Evolutionary conservation across 2,888 invertebrate genomes (phyloP).

Genomic region (Notodonta dromedarius): DNA sequence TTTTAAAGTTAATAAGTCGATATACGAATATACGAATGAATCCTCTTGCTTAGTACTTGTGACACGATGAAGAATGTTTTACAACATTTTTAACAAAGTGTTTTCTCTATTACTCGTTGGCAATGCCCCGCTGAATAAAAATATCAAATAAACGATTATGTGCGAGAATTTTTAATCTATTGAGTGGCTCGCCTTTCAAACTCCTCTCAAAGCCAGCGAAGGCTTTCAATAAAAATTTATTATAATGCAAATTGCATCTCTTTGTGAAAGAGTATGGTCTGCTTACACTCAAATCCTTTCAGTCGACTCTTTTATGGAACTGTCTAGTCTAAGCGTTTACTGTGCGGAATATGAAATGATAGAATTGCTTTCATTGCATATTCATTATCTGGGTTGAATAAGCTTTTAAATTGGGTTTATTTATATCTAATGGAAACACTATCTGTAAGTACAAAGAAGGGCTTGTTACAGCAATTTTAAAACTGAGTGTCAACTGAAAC

Average conservation of each 20-base stretch:
- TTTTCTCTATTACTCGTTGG: too few species aligned
- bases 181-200: slow-evolving; percentile 44
- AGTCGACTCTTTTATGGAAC: slow-evolving; percentile 41
- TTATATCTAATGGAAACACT: background rate
- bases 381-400: slow-evolving; percentile 15
- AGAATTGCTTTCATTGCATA: slow-evolving; percentile 15
- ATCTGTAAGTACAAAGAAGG: too few species aligned
- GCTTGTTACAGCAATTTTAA: too few species aligned
- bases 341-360: slow-evolving; percentile 26
- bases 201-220: slow-evolving; percentile 45
- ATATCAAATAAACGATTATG: background rate
- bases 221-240: slow-evolving; percentile 74
- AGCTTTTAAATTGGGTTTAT: slow-evolving; percentile 5
- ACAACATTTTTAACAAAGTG: too few species aligned
- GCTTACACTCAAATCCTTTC: slow-evolving; percentile 61
- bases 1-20: too few species aligned
- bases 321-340: slow-evolving; percentile 35
- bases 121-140: too few species aligned
- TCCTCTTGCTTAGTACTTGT: too few species aligned
- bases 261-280: slow-evolving; percentile 59
- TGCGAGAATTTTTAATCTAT: slow-evolving; percentile 29
- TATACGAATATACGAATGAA: too few species aligned
- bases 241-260: slow-evolving; percentile 79
- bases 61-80: too few species aligned
- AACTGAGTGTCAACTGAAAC: too few species aligned